Evolutionary conservation across 2,888 invertebrate genomes (phyloP), one percentile per base, ranked within the genome.

Genomic region (Drosophila testacea): DNA sequence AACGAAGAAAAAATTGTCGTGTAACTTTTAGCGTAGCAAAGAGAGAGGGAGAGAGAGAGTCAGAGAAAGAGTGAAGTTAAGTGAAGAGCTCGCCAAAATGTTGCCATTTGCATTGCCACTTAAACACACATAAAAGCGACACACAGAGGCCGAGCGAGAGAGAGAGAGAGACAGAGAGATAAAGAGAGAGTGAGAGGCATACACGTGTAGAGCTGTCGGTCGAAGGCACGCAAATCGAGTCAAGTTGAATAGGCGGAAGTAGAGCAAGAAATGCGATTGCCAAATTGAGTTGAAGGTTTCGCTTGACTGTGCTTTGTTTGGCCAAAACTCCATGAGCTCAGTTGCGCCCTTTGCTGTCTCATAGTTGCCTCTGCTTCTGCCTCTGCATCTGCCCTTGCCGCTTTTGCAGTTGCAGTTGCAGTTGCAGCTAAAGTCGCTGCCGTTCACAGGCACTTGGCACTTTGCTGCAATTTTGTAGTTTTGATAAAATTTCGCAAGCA

Each of bases 401-500:
- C n/a, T n/a, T n/a, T n/a, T n/a, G 39, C 11, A 4, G 42, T 30
- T 47, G 13, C 30, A 13, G 13, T 30, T 46, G 47, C 47, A 6
- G 50, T 41, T 7, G 55, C 36, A 11, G 59, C 42, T 52, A 54
- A 55, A 38, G 75, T 48, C 56, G 56, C 50, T 70, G 71, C 46
- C 61, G 73, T 67, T 77, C 63, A 62, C 76, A 74, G 83, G 78
- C 88, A 86, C 86, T 86, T 86, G 85, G 88, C 86, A 87, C 89
- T 90, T 87, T 89, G 77, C 90, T 86, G 89, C 90, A 90, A 86
- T 87, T 88, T 88, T 88, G 90, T 88, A 86, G 84, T 87, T 87
- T 87, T 90, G 90, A 87, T 89, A 87, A 87, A 90, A 90, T 89
- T 87, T 89, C 89, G 85, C 90, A 83, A 89, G 86, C 86, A 88